Base-by-base conservation (phyloP, 2,113 vertebrate species). In the Parus major region DNA sequence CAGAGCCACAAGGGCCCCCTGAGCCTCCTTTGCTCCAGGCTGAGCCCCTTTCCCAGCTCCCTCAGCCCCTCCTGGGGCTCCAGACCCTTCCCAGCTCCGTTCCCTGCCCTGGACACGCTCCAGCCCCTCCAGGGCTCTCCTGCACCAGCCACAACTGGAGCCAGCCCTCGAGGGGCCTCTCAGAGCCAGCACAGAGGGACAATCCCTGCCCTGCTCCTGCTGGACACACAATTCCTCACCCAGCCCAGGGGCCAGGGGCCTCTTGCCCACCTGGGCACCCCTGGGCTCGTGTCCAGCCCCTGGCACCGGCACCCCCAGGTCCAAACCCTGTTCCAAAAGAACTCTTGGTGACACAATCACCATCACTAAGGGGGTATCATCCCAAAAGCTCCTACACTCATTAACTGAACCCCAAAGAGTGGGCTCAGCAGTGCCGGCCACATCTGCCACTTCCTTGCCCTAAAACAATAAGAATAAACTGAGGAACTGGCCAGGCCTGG, bases 401-500 rank as follows among this genome's bases (percentile, higher is more conserved):
- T 50, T 75, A 59, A 70, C 21, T 84, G 72, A 39, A 22, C 14
- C 64, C 66, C 29, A 44, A 35, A 44, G 23, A 2, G 1, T 8
- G 28, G 17, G 19, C n/a, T 82, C 47, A 50, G 60, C 6, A 1
- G 52, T 15, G 21, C 21, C 52, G 80, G 29, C 22, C 42, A 73
- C 0, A 0, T 9, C 2, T 44, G 18, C n/a, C 39, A 25, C 19
- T 10, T 83, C 56, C 33, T 27, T 56, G 20, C 44, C 56, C 55
- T 21, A 46, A 86, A 86, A 60, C 46, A 53, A 1, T 7, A 36
- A 78, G 27, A 75, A 33, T 33, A 66, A 83, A 36, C 28, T 1
- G 1, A 70, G 24, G 36, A 66, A 12, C 17, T 1, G 4, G 17
- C 3, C 5, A 3, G 1, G 1, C 31, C 29, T 39, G 33, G 50